Conservation (phyloP, 2,888 invertebrate genomes). For the Emmelina monodactyla region DNA sequence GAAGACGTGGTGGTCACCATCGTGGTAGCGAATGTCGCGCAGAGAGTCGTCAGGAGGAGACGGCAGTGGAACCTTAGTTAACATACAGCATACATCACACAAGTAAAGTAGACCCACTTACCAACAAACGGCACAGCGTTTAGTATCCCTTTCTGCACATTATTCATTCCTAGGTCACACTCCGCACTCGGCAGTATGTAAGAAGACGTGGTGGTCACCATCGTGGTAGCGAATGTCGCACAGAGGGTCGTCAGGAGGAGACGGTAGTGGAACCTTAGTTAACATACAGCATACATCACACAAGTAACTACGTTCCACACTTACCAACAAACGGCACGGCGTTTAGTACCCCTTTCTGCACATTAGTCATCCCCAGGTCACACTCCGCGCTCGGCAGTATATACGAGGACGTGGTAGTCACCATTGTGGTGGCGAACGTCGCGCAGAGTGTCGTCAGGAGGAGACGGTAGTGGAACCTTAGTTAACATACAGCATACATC, state of each 20-base stretch:
- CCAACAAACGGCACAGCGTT: constrained; percentile 36
- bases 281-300: no score
- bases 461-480: constrained; percentile 27
- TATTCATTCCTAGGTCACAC: constrained; percentile 32
- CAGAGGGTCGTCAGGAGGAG: constrained; percentile 26
- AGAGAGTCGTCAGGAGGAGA: constrained; percentile 25
- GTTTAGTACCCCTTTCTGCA: constrained; percentile 31
- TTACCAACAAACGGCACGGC: constrained; percentile 36
- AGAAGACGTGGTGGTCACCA: constrained; percentile 29
- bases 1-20: constrained; percentile 30
- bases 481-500: no score
- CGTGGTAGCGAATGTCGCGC: constrained; percentile 23
- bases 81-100: no score
- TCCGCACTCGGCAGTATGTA: constrained; percentile 35
- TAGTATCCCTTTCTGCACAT: constrained; percentile 31
- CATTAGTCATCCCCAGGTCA: constrained; percentile 30
- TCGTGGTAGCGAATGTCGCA: constrained; percentile 23
- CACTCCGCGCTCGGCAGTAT: constrained; percentile 36
- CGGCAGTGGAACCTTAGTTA: constrained; percentile 29
- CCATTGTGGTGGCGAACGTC: constrained; percentile 23
- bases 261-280: constrained; percentile 27
- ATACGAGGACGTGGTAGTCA: constrained; percentile 31
- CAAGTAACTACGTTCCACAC: no score
- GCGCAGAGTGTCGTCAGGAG: constrained; percentile 26
- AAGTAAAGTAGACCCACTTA: no score